These are phyloP conservation scores for Erythrolamprus reginae DNA, from an alignment of 2,113 vertebrate species.

Conservation along the genomic window DNA sequence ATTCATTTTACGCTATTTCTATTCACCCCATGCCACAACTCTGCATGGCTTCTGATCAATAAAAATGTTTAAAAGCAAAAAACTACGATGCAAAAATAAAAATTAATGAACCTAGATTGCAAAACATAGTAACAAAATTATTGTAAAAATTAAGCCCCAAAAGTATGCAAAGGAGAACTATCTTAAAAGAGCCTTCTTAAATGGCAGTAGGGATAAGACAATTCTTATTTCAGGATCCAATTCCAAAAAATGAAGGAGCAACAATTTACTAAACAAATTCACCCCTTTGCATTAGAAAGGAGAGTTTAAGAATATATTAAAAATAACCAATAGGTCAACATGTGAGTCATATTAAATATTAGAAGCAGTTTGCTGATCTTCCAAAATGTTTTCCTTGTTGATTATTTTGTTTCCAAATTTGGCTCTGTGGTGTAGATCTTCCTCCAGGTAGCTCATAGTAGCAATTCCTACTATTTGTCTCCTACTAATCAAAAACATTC, in stretches of 20 bases:
- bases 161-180: neutral
- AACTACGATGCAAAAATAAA: neutral
- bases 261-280: neutral
- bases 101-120: neutral
- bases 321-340: neutral
- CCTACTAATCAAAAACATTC: neutral
- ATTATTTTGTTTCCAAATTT: neutral
- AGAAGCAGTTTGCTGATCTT: neutral
- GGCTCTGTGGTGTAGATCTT: neutral
- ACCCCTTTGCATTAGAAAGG: neutral
- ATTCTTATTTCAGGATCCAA: neutral
- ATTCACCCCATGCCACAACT: neutral
- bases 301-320: neutral
- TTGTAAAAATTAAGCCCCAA: neutral
- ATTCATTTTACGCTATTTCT: neutral
- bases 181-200: neutral
- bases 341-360: neutral
- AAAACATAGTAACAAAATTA: neutral
- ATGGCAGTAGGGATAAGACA: neutral
- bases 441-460: neutral
- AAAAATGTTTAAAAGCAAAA: neutral
- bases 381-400: neutral
- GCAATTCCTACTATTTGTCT: neutral
- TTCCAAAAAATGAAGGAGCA: neutral
- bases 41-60: neutral